phyloP scores from a whole-genome alignment of 2,797 vertebrate species.

The Florisuga fusca region DNA sequence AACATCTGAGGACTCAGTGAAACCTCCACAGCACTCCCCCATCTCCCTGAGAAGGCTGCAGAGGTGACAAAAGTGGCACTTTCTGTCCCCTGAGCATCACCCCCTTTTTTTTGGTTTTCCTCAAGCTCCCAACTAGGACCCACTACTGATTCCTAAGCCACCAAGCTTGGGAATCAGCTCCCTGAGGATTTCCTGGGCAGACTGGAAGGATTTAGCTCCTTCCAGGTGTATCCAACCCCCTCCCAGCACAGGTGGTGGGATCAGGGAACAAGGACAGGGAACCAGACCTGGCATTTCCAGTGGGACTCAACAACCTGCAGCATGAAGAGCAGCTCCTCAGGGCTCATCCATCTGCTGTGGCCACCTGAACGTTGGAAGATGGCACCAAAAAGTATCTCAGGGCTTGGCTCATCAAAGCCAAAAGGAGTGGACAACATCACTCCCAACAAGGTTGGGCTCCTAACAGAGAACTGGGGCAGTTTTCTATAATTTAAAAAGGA shows the following conservation, averaged over 20 bases:
- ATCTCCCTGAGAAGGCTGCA: neutral
- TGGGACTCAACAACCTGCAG: neutral
- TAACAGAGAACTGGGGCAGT: neutral
- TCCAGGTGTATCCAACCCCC: too few relatives aligned
- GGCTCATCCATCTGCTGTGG: accelerated
- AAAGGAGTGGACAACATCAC: neutral
- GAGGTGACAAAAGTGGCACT: neutral
- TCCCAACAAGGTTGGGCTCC: neutral
- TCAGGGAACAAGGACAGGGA: neutral
- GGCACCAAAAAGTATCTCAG: neutral
- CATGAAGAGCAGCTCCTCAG: neutral
- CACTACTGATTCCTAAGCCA: neutral
- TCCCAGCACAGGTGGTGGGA: neutral
- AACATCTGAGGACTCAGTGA: neutral
- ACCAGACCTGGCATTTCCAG: neutral
- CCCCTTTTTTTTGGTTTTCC: neutral
- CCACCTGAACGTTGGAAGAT: neutral
- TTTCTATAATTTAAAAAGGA: neutral
- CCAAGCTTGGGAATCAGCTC: neutral
- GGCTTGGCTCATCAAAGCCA: neutral
- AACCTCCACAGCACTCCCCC: neutral
- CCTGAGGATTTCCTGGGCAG: neutral
- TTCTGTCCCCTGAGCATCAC: neutral
- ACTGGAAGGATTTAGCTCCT: neutral
- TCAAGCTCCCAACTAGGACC: neutral